Base-by-base conservation (phyloP, 92 coral and sea anemone genomes). In the Hydrozoanthus gracilis region DNA sequence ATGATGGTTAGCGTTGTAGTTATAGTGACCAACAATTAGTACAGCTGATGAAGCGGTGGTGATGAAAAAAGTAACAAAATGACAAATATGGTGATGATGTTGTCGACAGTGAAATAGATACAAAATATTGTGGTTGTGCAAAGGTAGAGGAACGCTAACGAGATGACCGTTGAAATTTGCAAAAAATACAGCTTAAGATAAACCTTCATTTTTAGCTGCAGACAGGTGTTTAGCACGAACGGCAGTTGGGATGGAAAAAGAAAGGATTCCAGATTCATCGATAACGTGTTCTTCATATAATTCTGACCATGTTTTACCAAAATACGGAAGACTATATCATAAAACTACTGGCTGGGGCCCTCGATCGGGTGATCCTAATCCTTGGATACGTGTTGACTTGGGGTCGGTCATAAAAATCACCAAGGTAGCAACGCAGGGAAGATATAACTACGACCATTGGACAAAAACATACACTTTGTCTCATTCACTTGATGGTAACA, bases 341-440 rank as follows among this genome's bases (percentile, higher is more conserved):
- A 27, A 39, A 10, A 3, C 4, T 10, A 13, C 15, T 2, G 47
- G 78, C n/a, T 73, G 78, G 78, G 7, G n/a, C 2, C 58, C 78
- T 4, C 1, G 4, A 5, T 7, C 3, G 12, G 0, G 35, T 73
- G 78, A 48, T 56, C 3, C 14, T 13, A 3, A 73, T 73, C 58
- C 78, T 6, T 73, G 78, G 78, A 73, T 73, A 73, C 78, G 8
- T 46, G 56, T 73, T n/a, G 78, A 73, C 58, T 56, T 73, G 2
- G 78, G 78, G 7, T 73, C 55, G 35, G 18, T 73, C 17, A 4
- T 46, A 73, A 46, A 73, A n/a, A 50, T 73, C 11, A 73, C 78
- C 10, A 73, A 14, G 13, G 3, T 73, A 7, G 78, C 78, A 46
- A 73, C 78, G 7, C 78, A 73, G 39, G 78, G 78, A 17, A 47